phyloP scores from a whole-genome alignment of 2,797 vertebrate genomes.

The Danio kyathit region DNA sequence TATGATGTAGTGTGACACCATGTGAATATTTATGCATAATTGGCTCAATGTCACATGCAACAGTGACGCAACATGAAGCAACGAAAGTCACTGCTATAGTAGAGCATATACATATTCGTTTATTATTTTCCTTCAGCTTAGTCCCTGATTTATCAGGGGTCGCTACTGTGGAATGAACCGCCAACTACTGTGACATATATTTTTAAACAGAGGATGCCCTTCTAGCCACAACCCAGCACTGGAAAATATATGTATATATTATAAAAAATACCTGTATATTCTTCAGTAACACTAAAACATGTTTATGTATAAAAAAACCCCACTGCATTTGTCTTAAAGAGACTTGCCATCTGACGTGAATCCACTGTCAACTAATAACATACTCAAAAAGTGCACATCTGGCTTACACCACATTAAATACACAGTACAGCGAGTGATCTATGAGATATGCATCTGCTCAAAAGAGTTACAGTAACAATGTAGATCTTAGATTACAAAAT shows the following conservation, averaged over 20 bases:
- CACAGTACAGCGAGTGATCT: not conserved
- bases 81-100: not conserved
- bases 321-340: not conserved
- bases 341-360: not conserved
- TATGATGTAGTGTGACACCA: not conserved
- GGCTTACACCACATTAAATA: conserved; percentile 1
- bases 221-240: no score
- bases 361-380: not conserved
- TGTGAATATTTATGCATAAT: conserved; percentile 5
- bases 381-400: conserved; percentile 9
- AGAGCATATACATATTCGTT: no score
- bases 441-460: conserved; percentile 15
- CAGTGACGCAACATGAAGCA: not conserved
- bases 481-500: conserved; percentile 13
- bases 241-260: no score
- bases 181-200: no score
- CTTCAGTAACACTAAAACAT: not conserved
- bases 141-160: no score
- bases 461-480: conserved; percentile 38
- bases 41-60: not conserved
- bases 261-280: not conserved
- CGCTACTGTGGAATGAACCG: no score
- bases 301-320: not conserved
- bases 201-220: no score
- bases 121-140: no score